These are phyloP conservation scores for Drosophila fungiperda DNA, from an alignment of 2,888 invertebrate genomes.

Conservation along the genomic window DNA sequence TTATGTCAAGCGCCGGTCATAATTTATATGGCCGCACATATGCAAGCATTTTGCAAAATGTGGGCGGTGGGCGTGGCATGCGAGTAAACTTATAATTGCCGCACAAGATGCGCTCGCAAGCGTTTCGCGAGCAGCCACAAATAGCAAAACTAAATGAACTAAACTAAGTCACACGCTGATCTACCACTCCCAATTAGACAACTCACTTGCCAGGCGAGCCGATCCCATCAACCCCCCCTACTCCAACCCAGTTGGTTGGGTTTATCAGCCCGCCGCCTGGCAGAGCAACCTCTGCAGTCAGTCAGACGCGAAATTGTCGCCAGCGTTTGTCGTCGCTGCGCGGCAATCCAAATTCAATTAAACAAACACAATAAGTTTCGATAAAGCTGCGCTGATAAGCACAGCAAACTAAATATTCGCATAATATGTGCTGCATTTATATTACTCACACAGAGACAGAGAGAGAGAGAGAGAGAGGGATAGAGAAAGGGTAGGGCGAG, in stretches of 20 bases:
- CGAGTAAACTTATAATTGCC: constrained; percentile 80
- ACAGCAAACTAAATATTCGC: constrained; percentile 81
- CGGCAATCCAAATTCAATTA: constrained; percentile 84
- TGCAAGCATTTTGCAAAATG: constrained; percentile 55
- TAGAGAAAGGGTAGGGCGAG: neutral
- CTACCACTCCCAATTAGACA: constrained; percentile 78
- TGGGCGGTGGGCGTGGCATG: constrained; percentile 55
- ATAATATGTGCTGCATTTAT: constrained; percentile 68
- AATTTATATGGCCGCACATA: constrained; percentile 77
- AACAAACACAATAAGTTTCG: constrained; percentile 85
- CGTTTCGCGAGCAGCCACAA: constrained; percentile 31
- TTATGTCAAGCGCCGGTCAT: constrained; percentile 84
- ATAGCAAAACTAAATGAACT: constrained; percentile 71
- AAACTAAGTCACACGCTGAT: constrained; percentile 73
- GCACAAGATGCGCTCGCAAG: constrained; percentile 15
- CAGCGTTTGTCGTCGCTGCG: constrained; percentile 40
- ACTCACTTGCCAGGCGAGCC: constrained; percentile 28
- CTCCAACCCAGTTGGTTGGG: neutral
- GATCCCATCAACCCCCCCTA: neutral
- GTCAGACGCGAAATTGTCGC: constrained; percentile 77
- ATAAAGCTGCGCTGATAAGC: constrained; percentile 83
- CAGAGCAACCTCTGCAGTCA: constrained; percentile 38
- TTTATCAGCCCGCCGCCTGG: constrained; percentile 62
- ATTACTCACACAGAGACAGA: neutral
- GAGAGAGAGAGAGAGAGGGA: constrained; percentile 6